These are phyloP conservation scores for Eustalomyia histrio DNA, from an alignment of 2,888 invertebrate species.

Conservation along the genomic window DNA sequence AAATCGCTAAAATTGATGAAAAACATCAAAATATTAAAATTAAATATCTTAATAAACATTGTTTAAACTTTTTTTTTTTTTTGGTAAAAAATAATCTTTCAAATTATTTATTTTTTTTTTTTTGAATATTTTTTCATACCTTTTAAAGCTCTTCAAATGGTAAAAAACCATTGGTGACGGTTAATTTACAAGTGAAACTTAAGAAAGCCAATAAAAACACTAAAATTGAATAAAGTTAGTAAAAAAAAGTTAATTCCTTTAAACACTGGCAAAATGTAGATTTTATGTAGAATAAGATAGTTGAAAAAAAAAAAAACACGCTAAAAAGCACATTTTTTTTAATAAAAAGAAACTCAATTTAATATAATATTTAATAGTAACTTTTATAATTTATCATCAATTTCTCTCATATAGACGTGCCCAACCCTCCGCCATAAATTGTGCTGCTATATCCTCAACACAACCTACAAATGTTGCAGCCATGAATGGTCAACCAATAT, in stretches of 20 bases:
- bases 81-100: no score
- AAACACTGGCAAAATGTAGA: neutral
- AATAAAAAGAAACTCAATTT: neutral
- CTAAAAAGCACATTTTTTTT: neutral
- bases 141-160: slow-evolving; percentile 67
- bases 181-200: slow-evolving; percentile 76
- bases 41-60: no score
- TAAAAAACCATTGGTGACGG: slow-evolving; percentile 73
- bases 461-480: slow-evolving; percentile 21
- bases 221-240: slow-evolving; percentile 54
- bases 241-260: neutral
- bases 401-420: slow-evolving; percentile 56
- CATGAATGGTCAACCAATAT: slow-evolving; percentile 1
- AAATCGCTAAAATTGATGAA: no score
- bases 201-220: slow-evolving; percentile 69
- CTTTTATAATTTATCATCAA: no score
- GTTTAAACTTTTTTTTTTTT: no score
- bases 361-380: no score
- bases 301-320: neutral
- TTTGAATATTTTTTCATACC: neutral
- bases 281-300: neutral
- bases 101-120: no score
- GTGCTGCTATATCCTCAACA: slow-evolving; percentile 58
- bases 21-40: no score
- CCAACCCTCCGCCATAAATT: slow-evolving; percentile 64